These are phyloP conservation scores for Harmothoe impar DNA, from an alignment of 2,888 invertebrate genomes.

Conservation along the genomic window DNA sequence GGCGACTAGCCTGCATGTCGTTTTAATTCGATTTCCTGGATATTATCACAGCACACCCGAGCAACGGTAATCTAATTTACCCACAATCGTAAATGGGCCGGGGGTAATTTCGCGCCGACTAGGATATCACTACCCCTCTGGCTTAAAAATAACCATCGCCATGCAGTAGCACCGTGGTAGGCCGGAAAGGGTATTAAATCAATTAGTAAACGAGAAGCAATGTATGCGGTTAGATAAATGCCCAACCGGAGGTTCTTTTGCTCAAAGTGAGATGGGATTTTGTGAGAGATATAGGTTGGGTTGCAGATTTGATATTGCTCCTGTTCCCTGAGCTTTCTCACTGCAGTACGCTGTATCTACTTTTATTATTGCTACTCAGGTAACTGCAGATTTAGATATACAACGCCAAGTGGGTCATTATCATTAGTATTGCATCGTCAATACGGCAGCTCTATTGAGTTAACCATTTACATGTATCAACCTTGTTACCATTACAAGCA, in stretches of 20 bases:
- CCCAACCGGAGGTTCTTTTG: background rate
- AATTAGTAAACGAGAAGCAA: background rate
- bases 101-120: background rate
- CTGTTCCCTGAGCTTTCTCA: too few relatives aligned
- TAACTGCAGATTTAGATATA: too few relatives aligned
- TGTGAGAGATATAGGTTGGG: too few relatives aligned
- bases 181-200: background rate
- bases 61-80: background rate
- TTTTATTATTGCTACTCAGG: too few relatives aligned
- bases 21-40: background rate
- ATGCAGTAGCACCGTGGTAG: background rate
- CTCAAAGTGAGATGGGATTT: too few relatives aligned
- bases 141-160: slow-evolving; percentile 5
- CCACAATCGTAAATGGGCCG: background rate
- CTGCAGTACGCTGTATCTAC: too few relatives aligned
- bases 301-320: too few relatives aligned
- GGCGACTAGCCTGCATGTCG: background rate
- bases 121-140: background rate
- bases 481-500: too few relatives aligned
- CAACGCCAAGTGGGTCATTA: too few relatives aligned
- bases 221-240: background rate
- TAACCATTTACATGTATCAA: too few relatives aligned
- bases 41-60: background rate
- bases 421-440: too few relatives aligned
- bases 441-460: too few relatives aligned